phyloP scores from a whole-genome alignment of 2,113 vertebrate species.

The Apteryx mantelli region DNA sequence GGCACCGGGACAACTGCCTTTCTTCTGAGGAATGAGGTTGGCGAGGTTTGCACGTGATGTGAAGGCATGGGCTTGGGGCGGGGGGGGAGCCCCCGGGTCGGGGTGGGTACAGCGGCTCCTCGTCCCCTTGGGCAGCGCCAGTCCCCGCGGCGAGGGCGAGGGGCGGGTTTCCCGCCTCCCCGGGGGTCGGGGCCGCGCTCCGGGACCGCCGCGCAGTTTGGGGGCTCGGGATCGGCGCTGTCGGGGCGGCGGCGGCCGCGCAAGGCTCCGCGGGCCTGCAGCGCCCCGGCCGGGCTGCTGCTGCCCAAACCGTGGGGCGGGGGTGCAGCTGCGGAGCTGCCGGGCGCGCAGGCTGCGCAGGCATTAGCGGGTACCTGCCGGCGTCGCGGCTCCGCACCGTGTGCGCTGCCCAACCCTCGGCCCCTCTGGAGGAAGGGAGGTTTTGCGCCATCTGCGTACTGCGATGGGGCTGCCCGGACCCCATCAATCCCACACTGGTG shows the following conservation, averaged over 20 bases:
- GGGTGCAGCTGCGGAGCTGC: neutral
- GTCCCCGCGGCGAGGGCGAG: neutral
- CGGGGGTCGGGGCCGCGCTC: neutral
- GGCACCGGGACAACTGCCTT: neutral
- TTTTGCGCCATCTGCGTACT: neutral
- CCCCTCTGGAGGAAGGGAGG: neutral
- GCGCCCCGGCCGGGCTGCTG: neutral
- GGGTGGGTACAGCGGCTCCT: neutral
- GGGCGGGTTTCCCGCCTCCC: neutral
- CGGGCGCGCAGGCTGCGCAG: neutral
- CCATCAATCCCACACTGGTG: neutral
- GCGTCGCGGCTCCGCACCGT: neutral
- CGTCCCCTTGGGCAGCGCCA: neutral
- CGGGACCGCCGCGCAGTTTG: neutral
- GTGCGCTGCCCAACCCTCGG: neutral
- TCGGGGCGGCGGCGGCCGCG: neutral
- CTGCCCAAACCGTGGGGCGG: neutral
- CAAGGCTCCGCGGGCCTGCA: slow-evolving; percentile 21
- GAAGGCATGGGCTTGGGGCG: neutral
- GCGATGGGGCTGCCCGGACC: neutral
- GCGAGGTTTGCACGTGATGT: slow-evolving; percentile 2
- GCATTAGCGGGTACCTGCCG: neutral
- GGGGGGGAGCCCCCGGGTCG: neutral
- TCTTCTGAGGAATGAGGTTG: neutral
- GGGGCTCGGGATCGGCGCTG: neutral